Conservation (phyloP, 1,140 invertebrate species). For the Linepithema humile region DNA sequence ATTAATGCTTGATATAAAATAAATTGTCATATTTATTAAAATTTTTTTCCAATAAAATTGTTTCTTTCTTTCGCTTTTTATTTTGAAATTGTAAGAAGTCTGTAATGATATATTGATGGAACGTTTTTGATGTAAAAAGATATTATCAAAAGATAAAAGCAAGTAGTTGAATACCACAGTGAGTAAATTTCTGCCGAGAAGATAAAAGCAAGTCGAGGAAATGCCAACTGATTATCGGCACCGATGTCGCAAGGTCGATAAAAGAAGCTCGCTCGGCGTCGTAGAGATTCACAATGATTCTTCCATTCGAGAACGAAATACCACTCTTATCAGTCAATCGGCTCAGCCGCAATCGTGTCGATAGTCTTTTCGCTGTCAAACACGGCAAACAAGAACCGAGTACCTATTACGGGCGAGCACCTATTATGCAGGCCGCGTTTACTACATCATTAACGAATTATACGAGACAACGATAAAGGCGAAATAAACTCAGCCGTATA, state of each 20-base stretch:
- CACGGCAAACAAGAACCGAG: constrained; percentile 41
- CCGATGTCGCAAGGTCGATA: background rate
- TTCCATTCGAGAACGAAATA: background rate
- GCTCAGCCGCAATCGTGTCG: background rate
- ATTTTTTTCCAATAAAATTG: background rate
- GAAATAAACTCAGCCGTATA: constrained; percentile 76
- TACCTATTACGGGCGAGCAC: constrained; percentile 45
- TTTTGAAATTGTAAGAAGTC: background rate
- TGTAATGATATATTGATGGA: background rate
- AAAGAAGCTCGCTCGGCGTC: background rate
- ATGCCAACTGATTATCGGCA: background rate
- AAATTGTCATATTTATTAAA: background rate
- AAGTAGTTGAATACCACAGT: background rate
- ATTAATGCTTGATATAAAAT: background rate
- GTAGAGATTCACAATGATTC: background rate
- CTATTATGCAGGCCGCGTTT: constrained; percentile 75
- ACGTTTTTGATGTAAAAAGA: background rate
- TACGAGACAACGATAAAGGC: constrained; percentile 78
- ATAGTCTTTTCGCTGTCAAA: background rate
- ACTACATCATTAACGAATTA: constrained; percentile 79
- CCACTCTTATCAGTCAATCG: constrained; percentile 14
- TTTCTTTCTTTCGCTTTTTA: background rate
- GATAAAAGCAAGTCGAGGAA: background rate
- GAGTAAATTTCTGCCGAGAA: background rate
- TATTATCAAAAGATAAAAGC: background rate